Evolutionary conservation across 2,888 invertebrate genomes (phyloP).

Genomic region (Colostygia pectinataria): DNA sequence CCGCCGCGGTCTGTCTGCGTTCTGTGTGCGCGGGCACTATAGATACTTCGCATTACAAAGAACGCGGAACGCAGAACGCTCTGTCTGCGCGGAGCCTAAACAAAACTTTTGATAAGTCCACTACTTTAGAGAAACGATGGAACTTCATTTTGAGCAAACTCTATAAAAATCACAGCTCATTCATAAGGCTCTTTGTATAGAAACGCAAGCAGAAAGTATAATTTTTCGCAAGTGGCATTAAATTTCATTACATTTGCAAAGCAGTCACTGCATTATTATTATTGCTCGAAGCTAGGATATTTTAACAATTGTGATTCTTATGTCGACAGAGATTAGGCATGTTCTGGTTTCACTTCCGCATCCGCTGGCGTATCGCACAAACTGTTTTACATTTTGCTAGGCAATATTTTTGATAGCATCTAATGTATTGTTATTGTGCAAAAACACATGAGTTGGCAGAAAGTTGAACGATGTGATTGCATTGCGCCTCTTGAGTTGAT

Average conservation of each 20-base stretch:
- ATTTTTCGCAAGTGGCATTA: slow-evolving; percentile 22
- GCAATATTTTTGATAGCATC: neutral
- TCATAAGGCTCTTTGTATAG: neutral
- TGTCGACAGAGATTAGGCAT: neutral
- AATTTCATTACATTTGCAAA: slow-evolving; percentile 31
- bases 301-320: slow-evolving; percentile 1
- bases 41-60: too few relatives aligned
- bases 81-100: too few relatives aligned
- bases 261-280: slow-evolving; percentile 19
- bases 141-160: slow-evolving; percentile 5
- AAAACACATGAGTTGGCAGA: too few relatives aligned
- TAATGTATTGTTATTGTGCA: too few relatives aligned
- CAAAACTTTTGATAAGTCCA: too few relatives aligned
- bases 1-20: too few relatives aligned
- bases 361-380: neutral
- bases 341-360: neutral
- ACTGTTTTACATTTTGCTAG: slow-evolving; percentile 9
- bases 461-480: too few relatives aligned
- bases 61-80: too few relatives aligned
- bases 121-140: too few relatives aligned
- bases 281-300: slow-evolving; percentile 2
- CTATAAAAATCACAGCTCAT: neutral
- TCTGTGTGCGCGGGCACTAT: too few relatives aligned
- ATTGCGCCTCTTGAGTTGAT: too few relatives aligned
- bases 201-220: slow-evolving; percentile 19